phyloP scores from a whole-genome alignment of 2,797 vertebrate genomes.

The Scolopax bukidnonensis region DNA sequence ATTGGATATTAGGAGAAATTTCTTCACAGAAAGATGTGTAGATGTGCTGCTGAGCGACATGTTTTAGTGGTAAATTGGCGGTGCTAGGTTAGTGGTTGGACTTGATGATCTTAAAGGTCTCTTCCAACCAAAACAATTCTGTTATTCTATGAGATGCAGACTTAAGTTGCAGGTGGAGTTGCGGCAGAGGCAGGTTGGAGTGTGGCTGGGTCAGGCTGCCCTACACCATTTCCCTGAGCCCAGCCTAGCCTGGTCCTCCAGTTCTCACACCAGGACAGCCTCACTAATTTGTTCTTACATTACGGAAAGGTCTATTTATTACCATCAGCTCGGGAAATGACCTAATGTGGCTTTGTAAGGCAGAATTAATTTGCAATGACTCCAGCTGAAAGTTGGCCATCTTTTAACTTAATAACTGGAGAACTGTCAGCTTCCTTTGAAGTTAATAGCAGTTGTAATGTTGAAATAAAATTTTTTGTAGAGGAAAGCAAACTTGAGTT shows the following conservation, averaged over 20 bases:
- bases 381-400: slow-evolving; percentile 69
- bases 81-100: neutral
- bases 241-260: neutral
- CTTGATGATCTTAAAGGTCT: neutral
- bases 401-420: slow-evolving; percentile 77
- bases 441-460: slow-evolving; percentile 74
- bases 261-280: slow-evolving; percentile 40
- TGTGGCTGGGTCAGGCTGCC: neutral
- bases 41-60: neutral
- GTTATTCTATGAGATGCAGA: neutral
- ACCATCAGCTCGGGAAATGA: slow-evolving; percentile 73
- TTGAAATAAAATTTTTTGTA: slow-evolving; percentile 70
- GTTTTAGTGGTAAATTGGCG: neutral
- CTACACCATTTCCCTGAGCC: neutral
- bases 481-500: slow-evolving; percentile 55
- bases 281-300: slow-evolving; percentile 60
- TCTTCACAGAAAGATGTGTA: neutral
- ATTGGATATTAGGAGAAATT: neutral
- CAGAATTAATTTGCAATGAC: slow-evolving; percentile 77
- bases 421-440: slow-evolving; percentile 73
- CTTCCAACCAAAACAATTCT: neutral
- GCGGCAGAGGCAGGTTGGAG: neutral
- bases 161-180: neutral
- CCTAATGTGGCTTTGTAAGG: slow-evolving; percentile 70
- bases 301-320: slow-evolving; percentile 73